Base-by-base conservation (phyloP, 2,888 invertebrate species). In the Perithous albicinctus region DNA sequence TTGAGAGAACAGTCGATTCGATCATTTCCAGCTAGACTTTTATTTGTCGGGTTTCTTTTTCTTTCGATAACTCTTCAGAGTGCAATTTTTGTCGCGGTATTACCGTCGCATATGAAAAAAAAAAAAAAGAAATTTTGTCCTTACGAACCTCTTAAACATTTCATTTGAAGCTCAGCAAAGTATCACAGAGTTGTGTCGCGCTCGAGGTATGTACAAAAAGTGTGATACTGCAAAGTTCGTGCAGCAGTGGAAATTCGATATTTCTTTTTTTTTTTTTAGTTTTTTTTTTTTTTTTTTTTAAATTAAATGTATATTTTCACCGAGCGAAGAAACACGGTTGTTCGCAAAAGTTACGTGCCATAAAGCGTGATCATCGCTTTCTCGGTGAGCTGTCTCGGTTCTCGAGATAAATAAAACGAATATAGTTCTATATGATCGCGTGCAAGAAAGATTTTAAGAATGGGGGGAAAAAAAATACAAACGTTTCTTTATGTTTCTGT, bases 291-390 rank as follows among this genome's bases (percentile, higher is more conserved):
- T 4, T 35, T 35, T 54, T 54, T 7, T 8, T n/a, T 7, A 29
- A 7, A 26, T 41, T 70, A 3, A 56, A 20, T 18, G 7, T 20
- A 48, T 48, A 20, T 20, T 48, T 48, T 18, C 26, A 43, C 8
- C 48, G 23, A 64, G 56, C 51, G 54, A 43, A 54, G 32, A 26
- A 54, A 35, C 85, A 84, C 84, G 83, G n/a, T 66, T 66, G 66
- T 29, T 66, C 51, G 51, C 54, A 69, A 69, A 51, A 87, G 84
- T 86, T 84, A 89, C 88, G 89, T 89, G 89, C 89, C 89, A 89
- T 89, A 89, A 88, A 84, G 77, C 56, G 73, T 59, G 85, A 85
- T 80, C 84, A 69, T 32, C 54, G 56, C 56, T 59, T 46, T 78
- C 78, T 72, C 66, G 72, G 46, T 64, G 48, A 72, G 59, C 56